phyloP scores from a whole-genome alignment of 2,888 invertebrate species.

The Orchesella flavescens region DNA sequence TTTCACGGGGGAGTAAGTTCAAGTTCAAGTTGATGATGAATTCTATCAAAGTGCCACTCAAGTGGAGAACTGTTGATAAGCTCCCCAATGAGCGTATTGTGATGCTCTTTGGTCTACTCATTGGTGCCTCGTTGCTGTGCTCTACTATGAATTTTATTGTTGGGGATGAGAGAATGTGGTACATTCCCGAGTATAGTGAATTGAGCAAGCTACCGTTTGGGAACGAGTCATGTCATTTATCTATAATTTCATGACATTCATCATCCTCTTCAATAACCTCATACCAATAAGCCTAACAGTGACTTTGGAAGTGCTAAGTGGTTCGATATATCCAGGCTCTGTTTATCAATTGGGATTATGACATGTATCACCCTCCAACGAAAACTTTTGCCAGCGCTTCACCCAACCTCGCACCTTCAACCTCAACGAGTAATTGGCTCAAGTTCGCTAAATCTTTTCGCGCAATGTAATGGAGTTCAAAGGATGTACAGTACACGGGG shows the following conservation, averaged over 20 bases:
- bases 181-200: constrained; percentile 50
- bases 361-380: constrained; percentile 95
- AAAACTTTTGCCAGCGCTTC: constrained; percentile 92
- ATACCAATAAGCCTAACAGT: constrained; percentile 76
- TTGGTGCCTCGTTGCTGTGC: constrained; percentile 90
- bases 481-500: constrained; percentile 76
- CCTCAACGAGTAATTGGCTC: constrained; percentile 97
- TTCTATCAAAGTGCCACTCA: constrained; percentile 87
- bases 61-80: constrained; percentile 94
- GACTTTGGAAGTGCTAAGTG: constrained; percentile 91
- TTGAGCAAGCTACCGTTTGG: constrained; percentile 81
- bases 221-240: constrained; percentile 72
- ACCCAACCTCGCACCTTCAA: constrained; percentile 97
- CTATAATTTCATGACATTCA: not conserved
- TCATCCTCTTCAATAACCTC: constrained; percentile 77
- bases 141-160: constrained; percentile 81
- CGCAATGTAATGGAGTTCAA: constrained; percentile 98
- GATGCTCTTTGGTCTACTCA: constrained; percentile 92
- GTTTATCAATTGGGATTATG: constrained; percentile 93
- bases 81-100: constrained; percentile 94
- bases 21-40: constrained; percentile 99
- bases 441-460: constrained; percentile 88
- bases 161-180: constrained; percentile 61
- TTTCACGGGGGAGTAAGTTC: constrained; percentile 98
- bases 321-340: constrained; percentile 79